Percentiles rank a stretch among this genome's conserved stretches.
phyloP scores from a whole-genome alignment of 1,140 invertebrate genomes.

The Pteromalus puparum region DNA sequence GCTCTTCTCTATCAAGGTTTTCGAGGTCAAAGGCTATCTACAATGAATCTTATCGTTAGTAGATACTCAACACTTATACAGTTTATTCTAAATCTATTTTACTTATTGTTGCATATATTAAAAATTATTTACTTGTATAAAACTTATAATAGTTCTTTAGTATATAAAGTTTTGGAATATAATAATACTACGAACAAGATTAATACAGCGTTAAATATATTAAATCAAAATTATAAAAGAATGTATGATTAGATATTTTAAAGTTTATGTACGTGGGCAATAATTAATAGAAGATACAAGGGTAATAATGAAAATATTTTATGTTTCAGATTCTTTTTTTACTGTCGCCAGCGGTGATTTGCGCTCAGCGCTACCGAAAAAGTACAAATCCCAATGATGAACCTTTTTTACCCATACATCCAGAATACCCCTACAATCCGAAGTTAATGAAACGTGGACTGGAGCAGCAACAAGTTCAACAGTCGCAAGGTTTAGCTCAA shows the following conservation, averaged over 20 bases:
- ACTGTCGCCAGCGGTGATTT: constrained; percentile 61
- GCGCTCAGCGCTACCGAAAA: constrained; percentile 58
- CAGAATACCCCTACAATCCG: constrained; percentile 68
- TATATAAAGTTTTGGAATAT: too few relatives aligned
- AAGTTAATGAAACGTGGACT: constrained; percentile 69
- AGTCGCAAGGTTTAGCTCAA: constrained; percentile 56
- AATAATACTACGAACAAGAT: too few relatives aligned
- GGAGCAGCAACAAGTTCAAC: constrained; percentile 1
- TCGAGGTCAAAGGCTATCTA: not conserved
- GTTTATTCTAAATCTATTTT: constrained; percentile 5
- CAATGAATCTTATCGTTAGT: constrained; percentile 48
- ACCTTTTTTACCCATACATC: constrained; percentile 71
- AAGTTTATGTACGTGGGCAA: not conserved
- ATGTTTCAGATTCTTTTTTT: constrained; percentile 63
- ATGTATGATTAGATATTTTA: not conserved
- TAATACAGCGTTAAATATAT: too few relatives aligned
- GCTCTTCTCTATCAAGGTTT: not conserved
- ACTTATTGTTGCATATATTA: not conserved
- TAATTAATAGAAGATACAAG: not conserved
- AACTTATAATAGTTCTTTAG: not conserved
- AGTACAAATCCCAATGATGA: constrained; percentile 66
- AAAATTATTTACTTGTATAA: not conserved
- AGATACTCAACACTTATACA: not conserved
- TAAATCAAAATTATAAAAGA: not conserved
- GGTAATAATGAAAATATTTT: not conserved